These are phyloP conservation scores for Phylloscopus collybita DNA, from an alignment of 2,797 vertebrate genomes.

Conservation along the genomic window DNA sequence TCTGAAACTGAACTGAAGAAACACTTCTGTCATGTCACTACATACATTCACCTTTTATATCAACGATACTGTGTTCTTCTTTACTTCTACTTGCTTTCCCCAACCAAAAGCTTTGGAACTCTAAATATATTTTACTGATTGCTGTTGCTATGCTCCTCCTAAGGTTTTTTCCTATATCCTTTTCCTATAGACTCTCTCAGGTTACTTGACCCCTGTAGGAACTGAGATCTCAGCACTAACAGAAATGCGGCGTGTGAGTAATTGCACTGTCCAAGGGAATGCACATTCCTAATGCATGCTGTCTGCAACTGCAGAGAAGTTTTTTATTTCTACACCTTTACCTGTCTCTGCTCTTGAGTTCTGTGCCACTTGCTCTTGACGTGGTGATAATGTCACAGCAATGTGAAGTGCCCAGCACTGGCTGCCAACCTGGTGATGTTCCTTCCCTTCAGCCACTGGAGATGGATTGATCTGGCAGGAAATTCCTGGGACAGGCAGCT, in stretches of 20 bases:
- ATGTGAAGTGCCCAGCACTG: background rate
- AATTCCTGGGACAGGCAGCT: background rate
- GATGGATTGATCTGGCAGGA: background rate
- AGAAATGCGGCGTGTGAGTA: constrained; percentile 92
- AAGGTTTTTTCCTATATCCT: constrained; percentile 46
- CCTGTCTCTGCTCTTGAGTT: background rate
- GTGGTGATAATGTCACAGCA: background rate
- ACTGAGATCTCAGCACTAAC: constrained; percentile 87
- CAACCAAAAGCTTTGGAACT: background rate
- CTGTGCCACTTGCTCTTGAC: background rate
- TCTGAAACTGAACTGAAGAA: background rate
- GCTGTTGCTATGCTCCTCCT: constrained; percentile 13
- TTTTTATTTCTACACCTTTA: background rate
- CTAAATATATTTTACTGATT: background rate
- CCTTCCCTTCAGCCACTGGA: background rate
- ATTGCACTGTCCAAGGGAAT: background rate
- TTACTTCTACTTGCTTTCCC: background rate
- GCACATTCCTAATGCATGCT: background rate
- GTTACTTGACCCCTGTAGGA: constrained; percentile 90
- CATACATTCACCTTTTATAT: background rate
- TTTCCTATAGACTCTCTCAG: constrained; percentile 84
- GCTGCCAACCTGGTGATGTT: background rate
- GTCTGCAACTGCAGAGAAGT: background rate
- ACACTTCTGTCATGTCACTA: background rate
- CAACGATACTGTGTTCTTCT: background rate